phyloP scores from a whole-genome alignment of 2,113 vertebrate genomes.

The Hippocampus mohnikei region DNA sequence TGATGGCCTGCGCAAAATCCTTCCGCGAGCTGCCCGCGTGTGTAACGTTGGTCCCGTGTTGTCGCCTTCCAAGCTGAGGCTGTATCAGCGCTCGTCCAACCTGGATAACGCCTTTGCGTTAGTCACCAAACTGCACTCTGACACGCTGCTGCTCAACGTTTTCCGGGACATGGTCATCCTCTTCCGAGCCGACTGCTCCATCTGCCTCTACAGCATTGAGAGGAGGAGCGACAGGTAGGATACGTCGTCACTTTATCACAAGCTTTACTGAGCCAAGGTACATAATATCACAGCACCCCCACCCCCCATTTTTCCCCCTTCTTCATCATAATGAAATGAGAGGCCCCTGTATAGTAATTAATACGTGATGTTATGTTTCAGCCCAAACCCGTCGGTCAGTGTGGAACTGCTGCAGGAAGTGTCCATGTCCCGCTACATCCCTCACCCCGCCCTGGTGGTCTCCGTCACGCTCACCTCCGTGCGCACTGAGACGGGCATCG shows the following conservation, averaged over 20 bases:
- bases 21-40: not conserved
- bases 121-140: slow-evolving; percentile 85
- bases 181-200: slow-evolving; percentile 93
- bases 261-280: not conserved
- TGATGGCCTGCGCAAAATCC: not conserved
- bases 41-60: not conserved
- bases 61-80: slow-evolving; percentile 75
- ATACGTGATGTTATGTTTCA: slow-evolving; percentile 40
- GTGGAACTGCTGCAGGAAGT: slow-evolving; percentile 95
- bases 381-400: slow-evolving; percentile 80
- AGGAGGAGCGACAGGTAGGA: slow-evolving; percentile 83
- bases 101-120: slow-evolving; percentile 95
- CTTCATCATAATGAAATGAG: too few relatives aligned
- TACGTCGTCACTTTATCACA: not conserved
- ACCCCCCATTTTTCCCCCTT: too few relatives aligned
- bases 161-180: slow-evolving; percentile 91
- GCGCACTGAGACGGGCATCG: slow-evolving; percentile 95
- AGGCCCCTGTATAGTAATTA: not conserved
- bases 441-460: slow-evolving; percentile 93
- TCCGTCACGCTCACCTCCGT: slow-evolving; percentile 96
- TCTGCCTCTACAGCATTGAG: slow-evolving; percentile 96
- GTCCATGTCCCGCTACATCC: slow-evolving; percentile 97
- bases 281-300: not conserved
- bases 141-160: slow-evolving; percentile 90
- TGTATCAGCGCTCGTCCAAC: slow-evolving; percentile 90